These are phyloP conservation scores for Platyrinchus mystaceus DNA, from an alignment of 2,797 vertebrate species.

Conservation along the genomic window DNA sequence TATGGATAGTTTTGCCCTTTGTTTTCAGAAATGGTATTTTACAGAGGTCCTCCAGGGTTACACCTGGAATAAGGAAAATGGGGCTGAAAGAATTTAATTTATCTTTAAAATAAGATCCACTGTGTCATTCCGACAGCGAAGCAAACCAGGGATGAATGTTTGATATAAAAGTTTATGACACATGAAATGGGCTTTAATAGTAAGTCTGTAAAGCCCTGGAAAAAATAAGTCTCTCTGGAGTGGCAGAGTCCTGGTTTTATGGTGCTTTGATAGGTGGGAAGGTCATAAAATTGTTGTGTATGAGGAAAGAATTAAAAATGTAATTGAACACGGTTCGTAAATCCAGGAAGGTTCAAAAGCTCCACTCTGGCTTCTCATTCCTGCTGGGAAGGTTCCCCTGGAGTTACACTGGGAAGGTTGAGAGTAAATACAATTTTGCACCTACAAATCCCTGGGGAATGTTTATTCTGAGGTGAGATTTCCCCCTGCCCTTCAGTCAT, in stretches of 20 bases:
- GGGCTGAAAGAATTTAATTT: neutral
- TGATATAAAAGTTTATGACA: slow-evolving; percentile 67
- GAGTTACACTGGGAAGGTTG: neutral
- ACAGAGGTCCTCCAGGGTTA: neutral
- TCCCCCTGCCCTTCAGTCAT: neutral
- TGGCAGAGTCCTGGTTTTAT: neutral
- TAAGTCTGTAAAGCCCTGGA: slow-evolving; percentile 11
- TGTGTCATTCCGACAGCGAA: slow-evolving; percentile 1
- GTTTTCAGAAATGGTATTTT: neutral
- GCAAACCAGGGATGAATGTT: slow-evolving; percentile 34
- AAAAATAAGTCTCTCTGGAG: neutral
- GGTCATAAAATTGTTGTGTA: neutral
- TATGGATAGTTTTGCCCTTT: neutral
- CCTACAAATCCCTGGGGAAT: neutral
- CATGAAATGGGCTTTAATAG: slow-evolving; percentile 51
- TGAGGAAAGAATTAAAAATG: slow-evolving; percentile 30
- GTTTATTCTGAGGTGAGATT: neutral
- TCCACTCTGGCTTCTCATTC: neutral
- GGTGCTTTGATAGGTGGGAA: neutral
- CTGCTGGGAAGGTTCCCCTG: neutral
- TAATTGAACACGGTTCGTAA: neutral
- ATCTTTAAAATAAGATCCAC: slow-evolving; percentile 13
- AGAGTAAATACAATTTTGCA: neutral
- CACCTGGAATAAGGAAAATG: neutral
- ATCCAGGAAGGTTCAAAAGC: neutral